phyloP scores from a whole-genome alignment of 2,113 vertebrate genomes.

The Sardina pilchardus region DNA sequence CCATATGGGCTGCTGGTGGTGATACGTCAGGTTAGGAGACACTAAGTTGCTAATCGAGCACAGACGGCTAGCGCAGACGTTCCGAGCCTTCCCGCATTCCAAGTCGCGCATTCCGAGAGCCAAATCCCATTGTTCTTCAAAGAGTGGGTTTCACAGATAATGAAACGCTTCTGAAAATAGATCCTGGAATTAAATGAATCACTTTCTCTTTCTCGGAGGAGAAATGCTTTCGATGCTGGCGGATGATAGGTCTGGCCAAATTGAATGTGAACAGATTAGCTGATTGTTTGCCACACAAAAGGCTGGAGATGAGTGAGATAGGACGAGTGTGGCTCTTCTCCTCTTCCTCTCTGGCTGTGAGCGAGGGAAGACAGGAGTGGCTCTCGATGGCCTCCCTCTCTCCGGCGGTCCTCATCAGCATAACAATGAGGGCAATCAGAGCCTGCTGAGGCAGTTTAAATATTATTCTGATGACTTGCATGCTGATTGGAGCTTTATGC shows the following conservation, averaged over 20 bases:
- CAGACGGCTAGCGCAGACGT: not conserved
- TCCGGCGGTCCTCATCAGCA: conserved; percentile 63
- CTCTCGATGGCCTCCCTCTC: conserved; percentile 47
- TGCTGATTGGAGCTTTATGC: conserved; percentile 54
- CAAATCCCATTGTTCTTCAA: conserved; percentile 55
- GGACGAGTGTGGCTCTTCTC: conserved; percentile 49
- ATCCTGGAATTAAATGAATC: conserved; percentile 24
- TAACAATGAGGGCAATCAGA: conserved; percentile 76
- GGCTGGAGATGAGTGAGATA: conserved; percentile 47
- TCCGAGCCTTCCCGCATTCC: not conserved
- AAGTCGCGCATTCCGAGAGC: conserved; percentile 33
- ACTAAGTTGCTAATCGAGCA: not conserved
- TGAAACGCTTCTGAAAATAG: conserved; percentile 59
- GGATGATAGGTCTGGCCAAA: conserved; percentile 65
- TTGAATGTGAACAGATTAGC: conserved; percentile 74
- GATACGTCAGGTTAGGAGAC: not conserved
- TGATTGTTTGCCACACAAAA: conserved; percentile 69
- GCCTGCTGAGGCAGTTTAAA: conserved; percentile 61
- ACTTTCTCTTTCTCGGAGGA: not conserved
- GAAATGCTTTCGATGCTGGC: conserved; percentile 24
- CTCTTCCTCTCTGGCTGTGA: conserved; percentile 48
- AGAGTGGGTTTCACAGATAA: conserved; percentile 53
- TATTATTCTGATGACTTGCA: conserved; percentile 61
- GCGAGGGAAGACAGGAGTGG: conserved; percentile 54
- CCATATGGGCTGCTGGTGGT: not conserved